Evolutionary conservation across 2,113 vertebrate genomes (phyloP), one percentile per base, ranked within the genome.

Genomic region (Urocolius indicus): DNA sequence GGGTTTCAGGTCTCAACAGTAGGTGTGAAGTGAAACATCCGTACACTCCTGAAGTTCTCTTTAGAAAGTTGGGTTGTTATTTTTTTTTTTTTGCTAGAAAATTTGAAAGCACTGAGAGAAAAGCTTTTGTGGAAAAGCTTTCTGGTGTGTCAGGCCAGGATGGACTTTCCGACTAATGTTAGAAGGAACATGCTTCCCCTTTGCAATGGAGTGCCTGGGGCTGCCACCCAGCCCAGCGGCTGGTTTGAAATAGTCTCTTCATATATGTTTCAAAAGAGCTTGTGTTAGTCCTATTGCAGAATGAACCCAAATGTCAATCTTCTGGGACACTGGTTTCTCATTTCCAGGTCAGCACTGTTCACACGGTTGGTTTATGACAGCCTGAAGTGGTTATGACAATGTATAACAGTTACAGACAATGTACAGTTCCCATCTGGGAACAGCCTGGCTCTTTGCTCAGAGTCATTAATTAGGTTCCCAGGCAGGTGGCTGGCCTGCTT

Each of bases 331-430:
- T 77, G 86, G 86, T 92, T 96, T 93, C 79, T 90, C 68, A 52
- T 93, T 97, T 94, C 79, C 90, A 96, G 88, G 79, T 90, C 94
- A 92, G 32, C 83, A 29, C 75, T 54, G 34, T 74, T 94, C 88
- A 58, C 85, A 67, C 72, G 55, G 84, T 94, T 94, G 78, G 89
- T 95, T 95, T 94, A 95, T 94, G 94, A 90, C 90, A 91, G 59
- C 0, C 0, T 52, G 59, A 90, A 97, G 92, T 78, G 86, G 79
- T 93, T 94, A 89, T 91, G 94, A 95, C 95, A 91, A 73, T 11
- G 38, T 51, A 63, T 30, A 93, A 72, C 87, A 85, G 63, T 93
- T 85, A 46, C 24, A 94, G 91, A 91, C 69, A 26, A 77, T 52
- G 34, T 85, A 20, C 52, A 75, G 84, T 9, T 95, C 93, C 91